Conservation (phyloP, 2,113 vertebrate species). For the Anseranas semipalmata region DNA sequence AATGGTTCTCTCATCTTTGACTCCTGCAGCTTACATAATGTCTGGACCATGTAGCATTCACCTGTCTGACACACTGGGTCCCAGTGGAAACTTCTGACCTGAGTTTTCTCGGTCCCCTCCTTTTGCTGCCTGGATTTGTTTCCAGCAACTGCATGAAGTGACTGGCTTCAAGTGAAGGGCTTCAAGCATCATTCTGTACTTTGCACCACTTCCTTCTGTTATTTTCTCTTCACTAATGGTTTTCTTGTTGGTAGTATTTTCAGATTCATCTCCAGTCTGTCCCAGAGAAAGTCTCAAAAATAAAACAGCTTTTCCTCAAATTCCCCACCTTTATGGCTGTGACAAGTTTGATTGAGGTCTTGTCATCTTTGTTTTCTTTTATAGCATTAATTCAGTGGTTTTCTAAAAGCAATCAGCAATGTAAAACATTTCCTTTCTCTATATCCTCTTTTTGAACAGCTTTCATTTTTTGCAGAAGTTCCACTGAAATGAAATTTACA, state of each 20-base stretch:
- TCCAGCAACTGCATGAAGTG: slow-evolving; percentile 91
- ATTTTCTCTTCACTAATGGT: slow-evolving; percentile 77
- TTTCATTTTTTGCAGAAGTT: slow-evolving; percentile 84
- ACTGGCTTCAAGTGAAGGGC: too few relatives aligned
- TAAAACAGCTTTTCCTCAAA: slow-evolving; percentile 86
- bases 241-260: slow-evolving; percentile 65
- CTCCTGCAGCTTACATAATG: too few relatives aligned
- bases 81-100: slow-evolving; percentile 23
- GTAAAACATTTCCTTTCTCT: slow-evolving; percentile 87
- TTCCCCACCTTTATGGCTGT: slow-evolving; percentile 86
- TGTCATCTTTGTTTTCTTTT: slow-evolving; percentile 71
- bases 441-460: slow-evolving; percentile 83
- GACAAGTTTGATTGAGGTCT: slow-evolving; percentile 74
- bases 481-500: slow-evolving; percentile 85
- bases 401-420: slow-evolving; percentile 90
- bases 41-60: too few relatives aligned
- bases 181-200: slow-evolving; percentile 91
- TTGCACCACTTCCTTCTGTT: slow-evolving; percentile 86
- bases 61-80: neutral
- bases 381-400: slow-evolving; percentile 86
- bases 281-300: slow-evolving; percentile 92
- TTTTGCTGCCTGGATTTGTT: slow-evolving; percentile 83
- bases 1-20: too few relatives aligned
- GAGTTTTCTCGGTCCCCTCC: slow-evolving; percentile 78
- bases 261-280: slow-evolving; percentile 82